A percentile compares a stretch with the other conserved stretches of the same genome.
Conservation (phyloP, 35 echinoderm and acorn worm species). For the Apostichopus parvimensis region DNA sequence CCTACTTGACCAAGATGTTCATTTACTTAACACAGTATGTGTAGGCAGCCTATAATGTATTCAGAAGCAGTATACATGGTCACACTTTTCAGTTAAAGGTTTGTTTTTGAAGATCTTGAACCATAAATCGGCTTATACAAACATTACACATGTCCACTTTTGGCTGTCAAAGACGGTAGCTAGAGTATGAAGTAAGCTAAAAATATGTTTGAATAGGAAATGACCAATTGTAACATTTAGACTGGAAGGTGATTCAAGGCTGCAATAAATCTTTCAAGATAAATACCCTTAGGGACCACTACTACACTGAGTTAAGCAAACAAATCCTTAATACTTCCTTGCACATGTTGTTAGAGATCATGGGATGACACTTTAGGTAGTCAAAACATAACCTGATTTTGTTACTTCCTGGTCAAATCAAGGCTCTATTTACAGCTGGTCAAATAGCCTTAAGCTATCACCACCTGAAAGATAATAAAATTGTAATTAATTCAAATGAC, state of each 20-base stretch:
- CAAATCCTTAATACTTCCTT: neutral
- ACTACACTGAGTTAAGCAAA: slow-evolving; percentile 16
- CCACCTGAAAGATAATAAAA: neutral
- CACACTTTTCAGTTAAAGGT: no score
- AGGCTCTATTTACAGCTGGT: slow-evolving; percentile 11
- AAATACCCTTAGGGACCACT: slow-evolving; percentile 1
- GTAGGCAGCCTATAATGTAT: no score
- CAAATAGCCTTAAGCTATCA: neutral
- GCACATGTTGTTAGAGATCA: slow-evolving; percentile 27
- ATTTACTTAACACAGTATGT: no score
- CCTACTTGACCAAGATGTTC: no score
- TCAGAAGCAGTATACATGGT: no score
- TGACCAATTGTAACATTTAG: neutral
- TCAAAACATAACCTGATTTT: slow-evolving; percentile 9
- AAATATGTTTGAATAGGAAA: neutral
- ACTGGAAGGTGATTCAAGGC: neutral
- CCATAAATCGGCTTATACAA: no score
- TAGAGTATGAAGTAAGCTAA: neutral
- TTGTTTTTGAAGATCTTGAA: no score
- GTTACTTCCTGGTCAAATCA: slow-evolving; percentile 15
- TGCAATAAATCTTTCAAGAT: neutral
- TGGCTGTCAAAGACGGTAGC: no score
- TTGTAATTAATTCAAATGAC: no score
- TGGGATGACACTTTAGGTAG: slow-evolving; percentile 14
- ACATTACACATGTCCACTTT: no score